These are phyloP conservation scores for Protomyctophum bolini DNA, from an alignment of 2,113 vertebrate species.

Conservation along the genomic window DNA sequence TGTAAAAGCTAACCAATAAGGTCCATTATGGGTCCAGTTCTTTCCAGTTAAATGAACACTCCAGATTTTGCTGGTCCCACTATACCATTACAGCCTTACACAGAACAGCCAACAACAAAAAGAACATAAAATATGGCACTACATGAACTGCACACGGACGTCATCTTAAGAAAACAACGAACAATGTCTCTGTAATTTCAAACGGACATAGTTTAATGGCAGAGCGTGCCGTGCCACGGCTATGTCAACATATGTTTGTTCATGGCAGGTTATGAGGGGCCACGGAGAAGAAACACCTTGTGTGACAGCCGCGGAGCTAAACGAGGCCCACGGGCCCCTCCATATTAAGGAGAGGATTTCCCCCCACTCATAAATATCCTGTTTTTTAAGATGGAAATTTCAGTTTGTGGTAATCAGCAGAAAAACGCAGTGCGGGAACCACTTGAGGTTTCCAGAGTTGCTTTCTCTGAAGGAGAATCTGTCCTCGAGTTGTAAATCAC, in stretches of 20 bases:
- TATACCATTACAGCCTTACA: too few species aligned
- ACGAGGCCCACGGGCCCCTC: constrained; percentile 54
- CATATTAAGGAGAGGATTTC: constrained; percentile 64
- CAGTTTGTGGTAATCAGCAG: constrained; percentile 52
- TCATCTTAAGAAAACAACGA: background rate
- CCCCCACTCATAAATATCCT: constrained; percentile 65
- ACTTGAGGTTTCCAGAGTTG: constrained; percentile 47
- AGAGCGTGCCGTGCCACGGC: constrained; percentile 1
- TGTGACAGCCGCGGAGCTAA: constrained; percentile 45
- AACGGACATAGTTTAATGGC: constrained; percentile 7
- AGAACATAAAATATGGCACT: constrained; percentile 2
- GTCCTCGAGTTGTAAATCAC: constrained; percentile 65
- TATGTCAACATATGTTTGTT: constrained; percentile 50
- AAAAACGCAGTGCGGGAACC: constrained; percentile 45
- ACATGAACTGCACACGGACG: background rate
- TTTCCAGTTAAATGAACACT: too few species aligned
- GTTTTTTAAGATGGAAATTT: constrained; percentile 67
- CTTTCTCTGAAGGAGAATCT: constrained; percentile 49
- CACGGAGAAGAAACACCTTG: constrained; percentile 56
- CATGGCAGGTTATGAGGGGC: constrained; percentile 50
- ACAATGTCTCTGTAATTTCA: background rate
- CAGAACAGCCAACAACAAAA: background rate
- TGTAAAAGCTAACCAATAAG: too few species aligned
- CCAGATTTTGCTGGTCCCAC: too few species aligned
- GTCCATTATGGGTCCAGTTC: too few species aligned